Evolutionary conservation across 2,888 invertebrate genomes (phyloP).

Genomic region (Eristalis intricaria): DNA sequence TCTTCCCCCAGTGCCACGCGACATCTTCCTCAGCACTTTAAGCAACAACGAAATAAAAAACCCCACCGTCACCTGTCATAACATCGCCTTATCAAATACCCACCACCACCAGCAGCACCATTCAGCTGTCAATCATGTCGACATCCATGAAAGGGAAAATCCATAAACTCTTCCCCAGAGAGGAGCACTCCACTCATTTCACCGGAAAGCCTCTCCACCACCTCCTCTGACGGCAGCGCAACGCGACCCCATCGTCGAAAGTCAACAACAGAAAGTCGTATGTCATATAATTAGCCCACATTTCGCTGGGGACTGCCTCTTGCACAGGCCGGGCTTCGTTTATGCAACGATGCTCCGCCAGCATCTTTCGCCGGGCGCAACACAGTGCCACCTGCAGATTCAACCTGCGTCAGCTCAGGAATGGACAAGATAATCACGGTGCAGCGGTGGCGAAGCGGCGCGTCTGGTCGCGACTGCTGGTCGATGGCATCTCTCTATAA

Average conservation of each 20-base stretch:
- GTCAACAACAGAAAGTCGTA: slow-evolving; percentile 33
- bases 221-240: neutral
- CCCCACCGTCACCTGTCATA: neutral
- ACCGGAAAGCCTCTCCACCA: neutral
- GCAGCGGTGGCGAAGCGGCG: neutral
- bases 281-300: slow-evolving; percentile 67
- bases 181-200: neutral
- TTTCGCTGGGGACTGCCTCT: slow-evolving; percentile 35
- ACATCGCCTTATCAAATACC: neutral
- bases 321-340: slow-evolving; percentile 25
- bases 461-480: neutral
- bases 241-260: neutral
- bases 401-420: slow-evolving; percentile 37
- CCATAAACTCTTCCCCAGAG: neutral
- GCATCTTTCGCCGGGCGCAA: slow-evolving; percentile 10
- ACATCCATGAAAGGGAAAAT: neutral
- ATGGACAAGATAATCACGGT: slow-evolving; percentile 51
- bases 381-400: slow-evolving; percentile 60
- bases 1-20: neutral
- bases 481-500: slow-evolving; percentile 15
- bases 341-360: slow-evolving; percentile 27
- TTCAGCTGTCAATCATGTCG: neutral
- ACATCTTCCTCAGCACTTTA: neutral
- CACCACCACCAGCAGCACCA: neutral
- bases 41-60: neutral